Conservation (phyloP, 1,140 invertebrate genomes). For the Sinonovacula constricta region DNA sequence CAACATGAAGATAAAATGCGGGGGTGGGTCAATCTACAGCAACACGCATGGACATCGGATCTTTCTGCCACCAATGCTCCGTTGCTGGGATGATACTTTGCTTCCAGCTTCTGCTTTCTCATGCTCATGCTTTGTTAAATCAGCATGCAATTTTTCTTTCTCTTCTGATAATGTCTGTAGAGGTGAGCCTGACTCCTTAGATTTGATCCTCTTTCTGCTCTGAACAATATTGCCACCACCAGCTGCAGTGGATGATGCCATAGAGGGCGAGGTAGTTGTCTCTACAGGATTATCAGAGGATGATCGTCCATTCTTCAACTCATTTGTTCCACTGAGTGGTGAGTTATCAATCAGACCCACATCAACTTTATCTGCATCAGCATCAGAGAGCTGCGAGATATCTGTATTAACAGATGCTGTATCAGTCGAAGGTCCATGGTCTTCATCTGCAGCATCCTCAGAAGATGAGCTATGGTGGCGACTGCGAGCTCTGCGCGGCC, state of each 20-base stretch:
- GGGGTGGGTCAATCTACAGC: too few relatives aligned
- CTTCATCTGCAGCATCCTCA: slow-evolving; percentile 63
- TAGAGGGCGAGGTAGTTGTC: too few relatives aligned
- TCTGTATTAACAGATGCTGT: slow-evolving; percentile 51
- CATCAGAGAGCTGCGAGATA: slow-evolving; percentile 46
- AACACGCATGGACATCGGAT: slow-evolving; percentile 61
- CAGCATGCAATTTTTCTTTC: too few relatives aligned
- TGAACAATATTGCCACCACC: too few relatives aligned
- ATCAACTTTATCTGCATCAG: neutral
- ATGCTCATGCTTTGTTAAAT: slow-evolving; percentile 51
- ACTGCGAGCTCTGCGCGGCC: slow-evolving; percentile 57
- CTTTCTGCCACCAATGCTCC: neutral
- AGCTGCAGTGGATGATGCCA: too few relatives aligned
- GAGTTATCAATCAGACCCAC: neutral
- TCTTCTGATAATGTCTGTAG: slow-evolving; percentile 16
- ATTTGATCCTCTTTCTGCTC: neutral
- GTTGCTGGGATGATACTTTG: slow-evolving; percentile 4
- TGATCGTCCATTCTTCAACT: too few relatives aligned
- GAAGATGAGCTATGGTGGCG: slow-evolving; percentile 75
- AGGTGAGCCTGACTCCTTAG: neutral
- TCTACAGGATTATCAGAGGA: too few relatives aligned
- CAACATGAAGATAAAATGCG: too few relatives aligned
- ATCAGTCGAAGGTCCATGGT: slow-evolving; percentile 32
- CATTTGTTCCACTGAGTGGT: neutral
- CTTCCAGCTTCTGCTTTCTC: slow-evolving; percentile 4